These are phyloP conservation scores for Drosophila chauvacae DNA, from an alignment of 1,140 invertebrate species.

Conservation along the genomic window DNA sequence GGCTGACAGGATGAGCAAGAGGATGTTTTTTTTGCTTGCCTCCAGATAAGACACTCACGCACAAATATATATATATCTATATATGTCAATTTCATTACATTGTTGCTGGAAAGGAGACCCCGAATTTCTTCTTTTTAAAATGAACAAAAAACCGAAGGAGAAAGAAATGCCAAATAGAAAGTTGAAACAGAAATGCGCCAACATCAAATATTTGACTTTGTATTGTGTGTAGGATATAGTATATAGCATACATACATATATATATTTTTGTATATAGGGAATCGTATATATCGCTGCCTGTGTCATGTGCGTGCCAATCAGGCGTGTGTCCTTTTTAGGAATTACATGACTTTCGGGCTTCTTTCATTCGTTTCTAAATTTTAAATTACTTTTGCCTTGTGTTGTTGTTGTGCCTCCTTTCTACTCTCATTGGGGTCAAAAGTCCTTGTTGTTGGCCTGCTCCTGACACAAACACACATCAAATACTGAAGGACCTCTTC, in stretches of 20 bases:
- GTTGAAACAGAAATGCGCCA: conserved; percentile 74
- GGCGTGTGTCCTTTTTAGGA: conserved; percentile 68
- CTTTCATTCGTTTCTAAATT: conserved; percentile 68
- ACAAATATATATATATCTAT: conserved; percentile 6
- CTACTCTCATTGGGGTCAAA: conserved; percentile 1
- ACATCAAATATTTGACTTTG: conserved; percentile 81
- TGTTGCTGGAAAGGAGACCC: conserved; percentile 48
- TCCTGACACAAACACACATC: conserved; percentile 36
- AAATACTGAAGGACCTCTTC: conserved; percentile 18
- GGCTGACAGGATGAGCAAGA: conserved; percentile 17
- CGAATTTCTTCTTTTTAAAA: conserved; percentile 51
- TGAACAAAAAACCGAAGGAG: conserved; percentile 26
- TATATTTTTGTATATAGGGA: background rate
- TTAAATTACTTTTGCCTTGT: conserved; percentile 72
- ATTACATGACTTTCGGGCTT: conserved; percentile 17
- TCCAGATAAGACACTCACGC: conserved; percentile 56
- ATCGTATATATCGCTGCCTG: conserved; percentile 26
- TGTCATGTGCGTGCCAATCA: conserved; percentile 74
- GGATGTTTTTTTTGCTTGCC: conserved; percentile 33
- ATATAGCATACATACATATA: background rate
- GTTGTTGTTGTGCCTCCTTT: conserved; percentile 26
- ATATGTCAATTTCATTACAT: conserved; percentile 75
- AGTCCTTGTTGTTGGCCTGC: conserved; percentile 20
- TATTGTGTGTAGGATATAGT: conserved; percentile 39
- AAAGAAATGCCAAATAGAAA: conserved; percentile 43